phyloP scores from a whole-genome alignment of 2,113 vertebrate species.

The Ovis canadensis region DNA sequence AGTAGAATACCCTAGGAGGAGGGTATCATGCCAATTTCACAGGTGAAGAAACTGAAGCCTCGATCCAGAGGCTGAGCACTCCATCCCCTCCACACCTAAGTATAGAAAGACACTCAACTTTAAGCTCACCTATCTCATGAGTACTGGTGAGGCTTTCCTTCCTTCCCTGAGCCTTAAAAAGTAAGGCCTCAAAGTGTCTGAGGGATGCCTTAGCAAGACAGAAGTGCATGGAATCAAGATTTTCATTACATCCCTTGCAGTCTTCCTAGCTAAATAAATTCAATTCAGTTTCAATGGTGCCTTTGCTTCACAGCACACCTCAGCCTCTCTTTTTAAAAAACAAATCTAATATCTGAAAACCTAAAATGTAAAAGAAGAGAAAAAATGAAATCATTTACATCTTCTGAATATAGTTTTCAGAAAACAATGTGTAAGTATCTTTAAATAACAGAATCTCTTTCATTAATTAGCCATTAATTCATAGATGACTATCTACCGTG shows the following conservation, averaged over 20 bases:
- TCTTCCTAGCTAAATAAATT: not conserved
- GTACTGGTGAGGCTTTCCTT: not conserved
- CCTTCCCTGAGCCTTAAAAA: not conserved
- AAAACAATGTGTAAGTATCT: not conserved
- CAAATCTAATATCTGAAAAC: not conserved
- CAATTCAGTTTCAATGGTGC: not conserved
- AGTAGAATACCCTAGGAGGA: not conserved
- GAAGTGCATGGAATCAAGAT: not conserved
- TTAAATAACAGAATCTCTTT: slow-evolving; percentile 37
- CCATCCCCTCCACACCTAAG: not conserved
- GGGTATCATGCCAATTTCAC: not conserved
- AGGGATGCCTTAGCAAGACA: not conserved
- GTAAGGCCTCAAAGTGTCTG: not conserved
- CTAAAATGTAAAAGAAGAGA: not conserved
- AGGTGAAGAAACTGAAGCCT: not conserved
- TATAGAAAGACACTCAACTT: not conserved
- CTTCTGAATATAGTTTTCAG: not conserved
- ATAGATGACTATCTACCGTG: not conserved
- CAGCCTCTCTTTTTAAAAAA: not conserved
- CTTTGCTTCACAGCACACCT: not conserved
- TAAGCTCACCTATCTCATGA: not conserved
- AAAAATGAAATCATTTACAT: not conserved
- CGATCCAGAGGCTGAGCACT: not conserved
- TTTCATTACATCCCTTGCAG: not conserved
- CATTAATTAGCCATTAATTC: slow-evolving; percentile 44